Base-by-base conservation (phyloP, 1,140 invertebrate genomes). In the Thaumatotibia leucotreta region DNA sequence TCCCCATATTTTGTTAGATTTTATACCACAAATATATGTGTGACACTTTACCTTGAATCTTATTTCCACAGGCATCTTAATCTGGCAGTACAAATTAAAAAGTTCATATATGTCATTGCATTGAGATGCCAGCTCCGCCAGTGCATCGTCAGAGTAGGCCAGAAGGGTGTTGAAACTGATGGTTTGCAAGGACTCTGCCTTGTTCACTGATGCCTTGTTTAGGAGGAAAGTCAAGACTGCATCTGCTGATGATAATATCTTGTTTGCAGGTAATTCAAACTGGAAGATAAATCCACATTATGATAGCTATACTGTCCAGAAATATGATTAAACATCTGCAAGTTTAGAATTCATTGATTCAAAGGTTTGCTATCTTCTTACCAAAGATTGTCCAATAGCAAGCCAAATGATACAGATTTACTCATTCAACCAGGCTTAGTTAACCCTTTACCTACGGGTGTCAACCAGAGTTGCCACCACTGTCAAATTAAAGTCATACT, bases 131-230 rank as follows among this genome's bases (percentile, higher is more conserved):
- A 78, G 6, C 29, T 65, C 54, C 39, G 75, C 63, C 3, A 84
- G 62, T n/a, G 67, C 76, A 33, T 84, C 73, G 61, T 83, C 70
- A 62, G 86, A 82, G 65, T 79, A 86, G n/a, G 61, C 70, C 10
- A 75, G 23, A 2, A 83, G 39, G 32, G 76, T 81, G 11, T 86
- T 74, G 70, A 81, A 83, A 63, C 77, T 83, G 20, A 84, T 45
- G 61, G 63, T 64, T 63, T 80, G 81, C 32, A 84, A 39, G 9
- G 70, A 58, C 29, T 79, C 76, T 8, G 76, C 67, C 23, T 76
- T 79, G 45, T 49, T 65, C n/a, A 77, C 22, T 1, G 67, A 27
- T 23, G 75, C 74, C 58, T 70, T 72, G 0, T 76, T 84, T 70
- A 81, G 83, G 6, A 83, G 65, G 50, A 80, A 70, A 17, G 79